Evolutionary conservation across 2,113 vertebrate species (phyloP), one percentile per base, ranked within the genome.

Genomic region (Vimba vimba): DNA sequence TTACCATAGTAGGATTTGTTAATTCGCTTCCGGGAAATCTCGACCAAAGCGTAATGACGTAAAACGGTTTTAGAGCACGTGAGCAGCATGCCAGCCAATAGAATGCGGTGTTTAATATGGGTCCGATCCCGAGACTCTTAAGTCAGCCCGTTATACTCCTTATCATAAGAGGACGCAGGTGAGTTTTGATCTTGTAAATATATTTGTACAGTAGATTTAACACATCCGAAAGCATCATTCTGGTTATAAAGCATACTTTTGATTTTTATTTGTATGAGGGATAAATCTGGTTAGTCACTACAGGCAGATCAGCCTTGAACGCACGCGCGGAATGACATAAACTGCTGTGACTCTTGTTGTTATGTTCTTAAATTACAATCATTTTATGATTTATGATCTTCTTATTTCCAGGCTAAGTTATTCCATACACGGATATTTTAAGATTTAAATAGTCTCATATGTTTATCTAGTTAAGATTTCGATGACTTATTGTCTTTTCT

Each of bases 71-170:
- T 15, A 2, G 11, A 71, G 15, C 81, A 73, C 30, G 66, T 57
- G 60, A n/a, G 23, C 83, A 88, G 68, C 62, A 79, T 76, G 9
- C 69, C 23, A 88, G 75, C 89, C 87, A 88, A 90, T 90, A 45
- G 57, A 4, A 85, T 59, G 74, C 8, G 45, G 39, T n/a, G 82
- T 82, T 88, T 83, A 82, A 19, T 52, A 85, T 85, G 83, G 45
- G 27, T 21, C 50, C 10, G 25, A 25, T 12, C 52, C 77, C 6
- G 25, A 27, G 17, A 62, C 77, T 75, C 62, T 79, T 66, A 45
- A 73, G 12, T 6, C 59, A 13, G 4, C 19, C 12, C 45, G 75
- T 81, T 84, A 73, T 12, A 52, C 11, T 74, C 30, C 21, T 62
- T 76, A 82, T 64, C 75, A 79, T 33, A 62, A 47, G 23, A 52